phyloP scores from a whole-genome alignment of 2,888 invertebrate species.

The Drosophila nr. perissopoda region DNA sequence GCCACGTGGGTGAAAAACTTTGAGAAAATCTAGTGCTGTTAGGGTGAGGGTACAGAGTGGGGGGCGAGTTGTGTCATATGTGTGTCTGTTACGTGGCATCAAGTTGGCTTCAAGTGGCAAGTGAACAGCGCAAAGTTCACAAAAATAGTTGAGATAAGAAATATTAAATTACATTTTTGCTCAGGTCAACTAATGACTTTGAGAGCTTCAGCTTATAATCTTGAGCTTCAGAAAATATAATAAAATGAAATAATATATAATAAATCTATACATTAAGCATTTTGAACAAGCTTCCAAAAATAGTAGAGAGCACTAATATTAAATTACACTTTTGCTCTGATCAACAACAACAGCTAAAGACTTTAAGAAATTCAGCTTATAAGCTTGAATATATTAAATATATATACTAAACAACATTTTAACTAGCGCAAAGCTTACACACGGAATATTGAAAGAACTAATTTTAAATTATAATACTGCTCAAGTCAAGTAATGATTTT shows the following conservation, averaged over 20 bases:
- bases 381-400: not conserved
- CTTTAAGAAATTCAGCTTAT: not conserved
- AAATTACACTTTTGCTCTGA: not conserved
- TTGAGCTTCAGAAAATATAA: no score
- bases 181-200: not conserved
- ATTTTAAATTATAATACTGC: not conserved
- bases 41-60: not conserved
- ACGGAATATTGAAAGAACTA: not conserved
- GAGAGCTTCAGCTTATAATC: not conserved
- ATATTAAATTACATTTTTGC: not conserved
- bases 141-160: constrained; percentile 1
- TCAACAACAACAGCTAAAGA: not conserved
- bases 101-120: not conserved
- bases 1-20: constrained; percentile 25
- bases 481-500: not conserved
- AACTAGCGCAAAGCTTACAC: not conserved
- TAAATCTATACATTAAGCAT: not conserved
- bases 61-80: not conserved
- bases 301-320: not conserved
- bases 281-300: not conserved
- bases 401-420: no score
- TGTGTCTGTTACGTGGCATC: constrained; percentile 6
- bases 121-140: not conserved
- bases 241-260: not conserved
- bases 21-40: not conserved